Evolutionary conservation across 2,797 vertebrate genomes (phyloP), one percentile per base, ranked within the genome.

Genomic region (Mionectes olivaceus): DNA sequence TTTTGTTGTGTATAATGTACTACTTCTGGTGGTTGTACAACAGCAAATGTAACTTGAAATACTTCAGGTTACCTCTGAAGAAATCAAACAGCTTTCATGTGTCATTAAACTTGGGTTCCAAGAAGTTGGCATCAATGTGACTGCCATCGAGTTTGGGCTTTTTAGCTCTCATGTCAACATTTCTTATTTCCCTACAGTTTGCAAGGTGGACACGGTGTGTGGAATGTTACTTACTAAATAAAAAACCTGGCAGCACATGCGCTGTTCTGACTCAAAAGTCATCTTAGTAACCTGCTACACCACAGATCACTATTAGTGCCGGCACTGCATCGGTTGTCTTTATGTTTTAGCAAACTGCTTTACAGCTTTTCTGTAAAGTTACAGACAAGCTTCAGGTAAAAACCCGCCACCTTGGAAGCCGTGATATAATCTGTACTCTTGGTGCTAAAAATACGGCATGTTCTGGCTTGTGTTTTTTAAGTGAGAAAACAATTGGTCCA

Each of bases 391-490:
- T 59, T 71, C 76, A 73, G 70, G 87, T 90, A 37, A 84, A 83
- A 89, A 33, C 46, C 50, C 75, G 76, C 73, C 22, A 2, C 65
- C 64, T 55, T 19, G 68, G 83, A 75, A 94, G 53, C 74, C 1
- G 5, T 56, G 78, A 74, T 64, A 52, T 8, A 67, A 91, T 88
- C 91, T 86, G 46, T 55, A 73, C 2, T 2, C 53, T 65, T 61
- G 4, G 32, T 47, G 73, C 0, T 0, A 55, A 80, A 87, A 68
- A 68, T 17, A n/a, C 3, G 0, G 57, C 67, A 0, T 79, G 91
- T 90, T 65, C 79, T 76, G 85, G 80, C 93, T 86, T 94, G 93
- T 43, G 4, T 49, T 83, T 90, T 69, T 69, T 39, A 30, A 71
- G 65, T 65, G 69, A 46, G 82, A 35, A 80, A 90, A 92, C 79